Percentiles rank a stretch among this genome's conserved stretches.
phyloP scores from a whole-genome alignment of 2,888 invertebrate species.

The Caenorhabditis sp. region DNA sequence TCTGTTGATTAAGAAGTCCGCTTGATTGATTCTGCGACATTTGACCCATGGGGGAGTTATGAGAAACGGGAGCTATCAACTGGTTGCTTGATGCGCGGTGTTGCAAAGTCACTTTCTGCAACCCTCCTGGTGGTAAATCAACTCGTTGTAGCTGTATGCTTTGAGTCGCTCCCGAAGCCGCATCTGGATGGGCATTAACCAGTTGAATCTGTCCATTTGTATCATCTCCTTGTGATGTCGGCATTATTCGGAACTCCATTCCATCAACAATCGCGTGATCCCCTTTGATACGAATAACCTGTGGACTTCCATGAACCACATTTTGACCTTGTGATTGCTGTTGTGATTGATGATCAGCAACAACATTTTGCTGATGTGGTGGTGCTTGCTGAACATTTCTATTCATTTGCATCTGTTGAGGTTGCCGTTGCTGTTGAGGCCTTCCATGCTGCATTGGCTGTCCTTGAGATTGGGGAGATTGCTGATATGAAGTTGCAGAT shows the following conservation, averaged over 20 bases:
- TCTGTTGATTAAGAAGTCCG: no score
- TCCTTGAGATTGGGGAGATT: background rate
- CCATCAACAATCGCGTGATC: slow-evolving; percentile 32
- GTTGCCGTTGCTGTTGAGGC: background rate
- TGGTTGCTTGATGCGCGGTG: background rate
- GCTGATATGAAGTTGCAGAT: background rate
- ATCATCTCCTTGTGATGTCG: background rate
- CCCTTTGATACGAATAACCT: slow-evolving; percentile 20
- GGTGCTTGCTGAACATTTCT: background rate
- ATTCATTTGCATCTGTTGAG: background rate
- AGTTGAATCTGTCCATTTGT: background rate
- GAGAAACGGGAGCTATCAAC: background rate
- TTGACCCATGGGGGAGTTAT: background rate
- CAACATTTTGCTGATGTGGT: background rate
- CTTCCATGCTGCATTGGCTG: background rate
- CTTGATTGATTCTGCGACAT: background rate
- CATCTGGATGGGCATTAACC: background rate
- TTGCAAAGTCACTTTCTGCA: slow-evolving; percentile 3
- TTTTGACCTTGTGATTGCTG: background rate
- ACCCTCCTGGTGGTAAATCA: background rate
- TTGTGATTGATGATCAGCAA: background rate
- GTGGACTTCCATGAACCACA: background rate
- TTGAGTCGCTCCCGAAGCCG: background rate
- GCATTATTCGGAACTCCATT: slow-evolving; percentile 19
- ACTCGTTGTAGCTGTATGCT: background rate